A percentile compares a stretch with the other conserved stretches of the same genome.
These are phyloP conservation scores for Prionailurus bengalensis DNA, from an alignment of 2,113 vertebrate genomes.

Conservation along the genomic window DNA sequence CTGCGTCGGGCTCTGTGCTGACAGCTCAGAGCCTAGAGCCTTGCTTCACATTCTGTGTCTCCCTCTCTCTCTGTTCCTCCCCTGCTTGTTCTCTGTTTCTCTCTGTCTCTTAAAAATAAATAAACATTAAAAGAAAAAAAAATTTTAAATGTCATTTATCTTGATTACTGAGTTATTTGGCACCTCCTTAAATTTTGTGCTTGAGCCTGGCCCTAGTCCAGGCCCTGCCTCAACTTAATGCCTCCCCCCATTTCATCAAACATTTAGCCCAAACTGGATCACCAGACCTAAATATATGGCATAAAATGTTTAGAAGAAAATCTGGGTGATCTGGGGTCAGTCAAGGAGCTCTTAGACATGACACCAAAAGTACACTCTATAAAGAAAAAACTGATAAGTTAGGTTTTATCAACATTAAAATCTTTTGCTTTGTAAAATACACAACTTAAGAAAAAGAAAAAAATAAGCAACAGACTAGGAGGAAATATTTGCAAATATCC, in stretches of 20 bases:
- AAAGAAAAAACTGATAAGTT: slow-evolving; percentile 24
- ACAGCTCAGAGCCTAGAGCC: too few relatives aligned
- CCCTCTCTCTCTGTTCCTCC: too few relatives aligned
- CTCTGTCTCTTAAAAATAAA: too few relatives aligned
- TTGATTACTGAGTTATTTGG: slow-evolving; percentile 13
- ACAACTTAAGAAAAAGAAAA: slow-evolving; percentile 32
- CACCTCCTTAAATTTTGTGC: neutral
- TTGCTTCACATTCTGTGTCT: too few relatives aligned
- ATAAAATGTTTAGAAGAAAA: slow-evolving; percentile 35
- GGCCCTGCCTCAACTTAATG: neutral
- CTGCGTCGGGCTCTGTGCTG: too few relatives aligned
- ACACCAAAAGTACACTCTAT: neutral
- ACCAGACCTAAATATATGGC: neutral
- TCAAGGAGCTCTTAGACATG: neutral
- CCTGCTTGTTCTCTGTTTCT: too few relatives aligned
- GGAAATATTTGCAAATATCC: slow-evolving; percentile 18
- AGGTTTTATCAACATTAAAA: slow-evolving; percentile 39
- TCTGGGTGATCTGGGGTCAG: neutral
- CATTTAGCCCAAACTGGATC: neutral
- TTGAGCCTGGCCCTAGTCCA: neutral
- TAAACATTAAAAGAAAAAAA: too few relatives aligned
- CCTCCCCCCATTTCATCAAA: slow-evolving; percentile 16
- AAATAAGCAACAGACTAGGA: neutral
- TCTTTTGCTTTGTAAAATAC: slow-evolving; percentile 37
- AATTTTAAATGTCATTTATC: neutral